Percentiles rank a stretch among this genome's conserved stretches.
These are phyloP conservation scores for Byasa hedistus DNA, from an alignment of 2,888 invertebrate genomes.

Conservation along the genomic window DNA sequence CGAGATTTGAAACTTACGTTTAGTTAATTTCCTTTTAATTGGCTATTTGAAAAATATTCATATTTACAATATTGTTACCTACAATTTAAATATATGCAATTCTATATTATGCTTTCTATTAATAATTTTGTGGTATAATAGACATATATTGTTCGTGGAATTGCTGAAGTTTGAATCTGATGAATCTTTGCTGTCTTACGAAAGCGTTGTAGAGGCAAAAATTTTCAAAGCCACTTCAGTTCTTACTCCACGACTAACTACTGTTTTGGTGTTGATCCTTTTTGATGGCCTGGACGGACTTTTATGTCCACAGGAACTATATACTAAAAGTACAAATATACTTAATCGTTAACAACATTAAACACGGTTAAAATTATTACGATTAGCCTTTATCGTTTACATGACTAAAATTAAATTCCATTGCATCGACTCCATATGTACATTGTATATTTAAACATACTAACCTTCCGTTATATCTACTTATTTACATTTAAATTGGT, in stretches of 20 bases:
- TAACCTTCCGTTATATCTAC: not conserved
- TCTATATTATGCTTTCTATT: conserved; percentile 43
- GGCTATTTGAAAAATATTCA: conserved; percentile 5
- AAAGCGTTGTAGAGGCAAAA: conserved; percentile 33
- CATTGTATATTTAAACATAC: conserved; percentile 33
- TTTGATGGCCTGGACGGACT: conserved; percentile 71
- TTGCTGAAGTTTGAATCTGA: conserved; percentile 44
- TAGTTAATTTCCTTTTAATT: not conserved
- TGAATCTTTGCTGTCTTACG: conserved; percentile 36
- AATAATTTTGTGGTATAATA: conserved; percentile 70
- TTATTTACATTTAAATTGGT: conserved; percentile 6
- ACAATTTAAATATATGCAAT: conserved; percentile 29
- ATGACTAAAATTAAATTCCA: conserved; percentile 63
- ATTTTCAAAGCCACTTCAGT: conserved; percentile 51
- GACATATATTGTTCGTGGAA: conserved; percentile 57
- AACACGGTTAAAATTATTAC: conserved; percentile 18
- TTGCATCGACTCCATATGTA: conserved; percentile 62
- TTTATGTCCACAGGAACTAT: conserved; percentile 72
- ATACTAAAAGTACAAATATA: conserved; percentile 50
- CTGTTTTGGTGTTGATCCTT: conserved; percentile 78
- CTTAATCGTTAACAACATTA: conserved; percentile 25
- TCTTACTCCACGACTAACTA: conserved; percentile 63
- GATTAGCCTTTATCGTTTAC: conserved; percentile 36
- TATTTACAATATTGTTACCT: conserved; percentile 12
- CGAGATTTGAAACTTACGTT: not conserved